Base-by-base conservation (phyloP, 1,140 invertebrate genomes). In the Papilio helenus region DNA sequence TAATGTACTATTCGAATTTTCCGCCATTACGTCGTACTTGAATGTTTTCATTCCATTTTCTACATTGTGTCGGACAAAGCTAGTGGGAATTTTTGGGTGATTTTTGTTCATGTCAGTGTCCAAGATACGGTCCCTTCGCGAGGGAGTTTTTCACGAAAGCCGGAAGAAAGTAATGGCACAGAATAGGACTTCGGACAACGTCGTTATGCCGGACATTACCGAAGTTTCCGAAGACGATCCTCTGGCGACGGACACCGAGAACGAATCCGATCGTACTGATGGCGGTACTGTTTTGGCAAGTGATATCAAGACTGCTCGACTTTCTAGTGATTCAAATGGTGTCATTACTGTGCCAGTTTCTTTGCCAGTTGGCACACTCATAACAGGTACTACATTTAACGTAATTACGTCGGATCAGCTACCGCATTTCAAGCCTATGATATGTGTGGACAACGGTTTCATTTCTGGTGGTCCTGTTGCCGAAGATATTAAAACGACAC, bases 401-500 rank as follows among this genome's bases (percentile, higher is more conserved):
- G 97, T 98, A 86, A 98, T 98, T 90, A 97, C 97, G 14, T 96
- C 97, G 10, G 97, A 98, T 83, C 97, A 97, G 87, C 92, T 98
- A 83, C 97, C 97, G 89, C 97, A 97, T 84, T 97, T 97, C 84
- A 97, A 97, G 87, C 97, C 97, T 84, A 97, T 98, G 95, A 90
- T 98, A 87, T 98, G 97, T 89, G 97, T 98, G 72, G 97, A 98
- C 86, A 97, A 97, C 89, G 97, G 97, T 49, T 97, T 97, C 83
- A 96, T 97, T 82, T 97, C 97, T 80, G 94, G 95, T 23, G 96
- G 97, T 87, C 95, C 96, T 8, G 90, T 96, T 5, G 86, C 94
- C n/a, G 95, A 96, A 90, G 96, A 97, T 82, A 94, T 98, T 42
- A 98, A 98, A 89, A 96, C 97, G 2, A 96, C 96, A 0, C 96